Evolutionary conservation across 2,888 invertebrate species (phyloP).

Genomic region (Osmoderma eremita): DNA sequence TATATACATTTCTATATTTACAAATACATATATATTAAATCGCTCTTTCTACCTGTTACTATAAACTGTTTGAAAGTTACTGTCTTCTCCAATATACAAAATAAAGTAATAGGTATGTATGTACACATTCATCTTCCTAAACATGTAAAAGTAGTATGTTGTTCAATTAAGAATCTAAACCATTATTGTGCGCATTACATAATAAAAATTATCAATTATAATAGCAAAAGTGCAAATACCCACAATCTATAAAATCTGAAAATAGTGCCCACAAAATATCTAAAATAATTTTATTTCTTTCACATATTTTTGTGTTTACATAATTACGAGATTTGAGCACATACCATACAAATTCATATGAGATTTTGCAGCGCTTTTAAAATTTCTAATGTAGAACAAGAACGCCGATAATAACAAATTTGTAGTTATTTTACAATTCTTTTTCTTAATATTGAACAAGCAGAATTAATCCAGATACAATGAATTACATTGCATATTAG

Average conservation of each 20-base stretch:
- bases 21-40: too few species aligned
- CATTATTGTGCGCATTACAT: constrained; percentile 13
- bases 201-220: background rate
- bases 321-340: constrained; percentile 3
- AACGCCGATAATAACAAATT: background rate
- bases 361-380: background rate
- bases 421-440: too few species aligned
- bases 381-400: background rate
- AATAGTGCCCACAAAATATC: background rate
- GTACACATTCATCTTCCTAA: constrained; percentile 4
- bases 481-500: constrained; percentile 2
- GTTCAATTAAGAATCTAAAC: constrained; percentile 1
- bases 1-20: too few species aligned
- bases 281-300: constrained; percentile 6
- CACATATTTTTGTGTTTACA: constrained; percentile 3
- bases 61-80: too few species aligned
- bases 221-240: background rate
- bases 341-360: background rate
- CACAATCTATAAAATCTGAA: background rate
- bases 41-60: too few species aligned
- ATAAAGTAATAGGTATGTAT: background rate
- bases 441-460: too few species aligned
- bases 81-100: too few species aligned
- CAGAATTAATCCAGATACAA: background rate
- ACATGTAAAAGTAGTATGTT: background rate